Base-by-base conservation (phyloP, 1,140 invertebrate genomes). In the Agraylea sexmaculata region DNA sequence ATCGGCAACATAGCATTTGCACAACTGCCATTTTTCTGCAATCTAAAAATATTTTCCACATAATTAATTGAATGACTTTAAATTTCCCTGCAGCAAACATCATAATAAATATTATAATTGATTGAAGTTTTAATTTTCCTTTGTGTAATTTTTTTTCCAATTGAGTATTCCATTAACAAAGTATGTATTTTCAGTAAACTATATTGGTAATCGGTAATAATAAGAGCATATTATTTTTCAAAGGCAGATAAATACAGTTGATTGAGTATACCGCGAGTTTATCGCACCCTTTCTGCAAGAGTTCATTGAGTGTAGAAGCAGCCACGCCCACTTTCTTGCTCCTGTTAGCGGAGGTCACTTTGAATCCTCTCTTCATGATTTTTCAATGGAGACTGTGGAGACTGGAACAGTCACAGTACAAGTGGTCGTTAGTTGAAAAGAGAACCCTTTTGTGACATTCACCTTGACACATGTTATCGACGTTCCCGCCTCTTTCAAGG, bases 251-350 rank as follows among this genome's bases (percentile, higher is more conserved):
- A n/a, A n/a, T 7, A 25, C 6, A 25, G 23, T 25, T n/a, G 23
- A 25, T 6, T 25, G 6, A n/a, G n/a, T 7, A 25, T 66, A 80
- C 78, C 48, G 72, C 71, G 49, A 82, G 70, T 55, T 82, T 83
- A 34, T 57, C 55, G 37, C 71, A 71, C 7, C 75, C 77, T 60
- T 80, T 82, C 37, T 66, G 55, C 28, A 73, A 68, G 15, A 83
- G 53, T 54, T 78, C 75, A 38, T 67, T 49, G 19, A 81, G 53
- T 47, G 66, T 72, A 51, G 71, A 69, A 35, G 77, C 77, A 15
- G 77, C 78, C 5, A 83, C 66, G 15, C 79, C 79, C 48, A 77
- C 71, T 62, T 78, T 79, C 44, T 73, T 69, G 7, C 66, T 67
- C 29, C 78, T 62, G 36, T 62, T 64, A 15, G 73, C 74, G 54